Conservation (phyloP, 2,888 invertebrate genomes). For the Caenorhabditis becei region DNA sequence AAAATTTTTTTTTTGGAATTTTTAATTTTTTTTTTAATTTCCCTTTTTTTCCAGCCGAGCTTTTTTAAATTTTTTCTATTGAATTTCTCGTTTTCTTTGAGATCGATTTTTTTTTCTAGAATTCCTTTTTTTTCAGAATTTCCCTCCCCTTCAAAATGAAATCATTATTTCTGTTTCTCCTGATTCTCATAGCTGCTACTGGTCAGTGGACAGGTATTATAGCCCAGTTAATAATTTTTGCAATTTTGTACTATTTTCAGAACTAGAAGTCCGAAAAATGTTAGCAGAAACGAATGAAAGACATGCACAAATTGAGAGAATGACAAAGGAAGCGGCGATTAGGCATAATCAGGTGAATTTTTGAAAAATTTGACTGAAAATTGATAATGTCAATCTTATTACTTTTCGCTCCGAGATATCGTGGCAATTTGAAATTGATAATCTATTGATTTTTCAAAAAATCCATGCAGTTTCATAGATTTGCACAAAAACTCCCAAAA, state of each 20-base stretch:
- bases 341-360: conserved; percentile 45
- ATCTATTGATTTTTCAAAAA: too few relatives aligned
- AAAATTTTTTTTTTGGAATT: too few relatives aligned
- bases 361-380: too few relatives aligned
- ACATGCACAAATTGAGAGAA: conserved; percentile 48
- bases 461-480: too few relatives aligned
- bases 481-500: too few relatives aligned
- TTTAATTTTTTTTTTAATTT: too few relatives aligned
- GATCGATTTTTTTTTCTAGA: background rate
- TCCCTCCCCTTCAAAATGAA: background rate
- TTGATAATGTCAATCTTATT: background rate
- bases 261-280: conserved; percentile 44
- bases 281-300: conserved; percentile 40
- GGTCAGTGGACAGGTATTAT: conserved; percentile 49
- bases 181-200: background rate
- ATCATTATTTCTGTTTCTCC: background rate
- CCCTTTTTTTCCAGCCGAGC: too few relatives aligned
- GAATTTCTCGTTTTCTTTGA: too few relatives aligned
- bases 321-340: conserved; percentile 63
- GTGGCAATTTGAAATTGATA: too few relatives aligned
- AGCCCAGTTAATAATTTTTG: too few relatives aligned
- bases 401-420: too few relatives aligned
- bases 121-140: background rate
- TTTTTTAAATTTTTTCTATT: too few relatives aligned
- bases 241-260: conserved; percentile 8